These are phyloP conservation scores for Pollimyrus isidori DNA, from an alignment of 2,113 vertebrate species.

Conservation along the genomic window DNA sequence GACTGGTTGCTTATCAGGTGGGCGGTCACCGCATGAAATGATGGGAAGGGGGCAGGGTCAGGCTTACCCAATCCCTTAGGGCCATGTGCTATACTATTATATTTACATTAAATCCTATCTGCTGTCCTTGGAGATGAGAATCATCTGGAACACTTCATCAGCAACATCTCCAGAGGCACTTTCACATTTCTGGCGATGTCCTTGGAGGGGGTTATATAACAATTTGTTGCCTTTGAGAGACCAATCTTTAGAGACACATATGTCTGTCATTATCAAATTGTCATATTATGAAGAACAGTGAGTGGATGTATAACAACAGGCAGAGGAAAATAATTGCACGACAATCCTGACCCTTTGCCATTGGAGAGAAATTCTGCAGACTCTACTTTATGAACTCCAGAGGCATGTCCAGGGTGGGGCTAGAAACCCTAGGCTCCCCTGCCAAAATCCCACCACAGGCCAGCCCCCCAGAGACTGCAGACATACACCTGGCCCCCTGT, in stretches of 20 bases:
- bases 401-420: not conserved
- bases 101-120: not conserved
- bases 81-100: not conserved
- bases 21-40: not conserved
- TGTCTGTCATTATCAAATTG: not conserved
- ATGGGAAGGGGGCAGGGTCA: not conserved
- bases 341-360: not conserved
- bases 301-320: not conserved
- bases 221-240: constrained; percentile 12
- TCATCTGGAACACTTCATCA: not conserved
- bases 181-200: constrained; percentile 2
- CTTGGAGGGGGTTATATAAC: constrained; percentile 13
- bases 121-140: constrained; percentile 12
- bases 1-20: not conserved
- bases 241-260: not conserved
- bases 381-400: not conserved
- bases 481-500: not conserved
- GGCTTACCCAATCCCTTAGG: not conserved
- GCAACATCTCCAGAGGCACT: constrained; percentile 21
- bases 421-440: not conserved
- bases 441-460: not conserved
- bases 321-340: not conserved
- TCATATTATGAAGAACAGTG: not conserved
- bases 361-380: not conserved
- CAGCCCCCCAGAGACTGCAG: not conserved